Conservation (phyloP, 2,888 invertebrate species). For the Melieria picta region DNA sequence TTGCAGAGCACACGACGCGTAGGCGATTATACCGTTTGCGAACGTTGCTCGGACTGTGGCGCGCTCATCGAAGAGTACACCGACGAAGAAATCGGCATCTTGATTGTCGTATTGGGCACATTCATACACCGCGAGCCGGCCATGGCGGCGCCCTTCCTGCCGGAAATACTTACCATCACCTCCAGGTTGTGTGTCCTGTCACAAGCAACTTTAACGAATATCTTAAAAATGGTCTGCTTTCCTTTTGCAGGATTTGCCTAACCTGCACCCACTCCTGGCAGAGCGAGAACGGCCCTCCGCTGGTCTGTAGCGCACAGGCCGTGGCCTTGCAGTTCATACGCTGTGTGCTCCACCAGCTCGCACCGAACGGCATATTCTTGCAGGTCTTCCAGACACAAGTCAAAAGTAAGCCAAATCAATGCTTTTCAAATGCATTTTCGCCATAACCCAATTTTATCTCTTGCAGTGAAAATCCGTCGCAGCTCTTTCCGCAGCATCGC, state of each 20-base stretch:
- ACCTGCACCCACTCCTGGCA: conserved; percentile 90
- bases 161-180: conserved; percentile 88
- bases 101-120: conserved; percentile 92
- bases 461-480: conserved; percentile 68
- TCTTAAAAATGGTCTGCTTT: conserved; percentile 41
- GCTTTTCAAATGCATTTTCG: background rate
- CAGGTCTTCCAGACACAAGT: conserved; percentile 94
- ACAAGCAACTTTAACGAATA: conserved; percentile 30
- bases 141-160: conserved; percentile 91
- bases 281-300: conserved; percentile 83
- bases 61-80: conserved; percentile 90
- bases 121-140: conserved; percentile 96
- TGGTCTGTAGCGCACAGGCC: conserved; percentile 94
- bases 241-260: conserved; percentile 73
- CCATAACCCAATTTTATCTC: background rate
- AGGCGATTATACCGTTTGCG: conserved; percentile 78
- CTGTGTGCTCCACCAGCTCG: conserved; percentile 95
- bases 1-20: conserved; percentile 71
- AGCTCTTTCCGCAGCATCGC: conserved; percentile 95
- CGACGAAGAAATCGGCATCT: conserved; percentile 94
- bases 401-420: conserved; percentile 71
- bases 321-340: conserved; percentile 97
- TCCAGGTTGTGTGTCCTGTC: conserved; percentile 72
- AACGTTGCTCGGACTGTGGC: conserved; percentile 87
- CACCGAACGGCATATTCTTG: conserved; percentile 95